Conservation (phyloP, 2,113 vertebrate genomes). For the Crotophaga sulcirostris region DNA sequence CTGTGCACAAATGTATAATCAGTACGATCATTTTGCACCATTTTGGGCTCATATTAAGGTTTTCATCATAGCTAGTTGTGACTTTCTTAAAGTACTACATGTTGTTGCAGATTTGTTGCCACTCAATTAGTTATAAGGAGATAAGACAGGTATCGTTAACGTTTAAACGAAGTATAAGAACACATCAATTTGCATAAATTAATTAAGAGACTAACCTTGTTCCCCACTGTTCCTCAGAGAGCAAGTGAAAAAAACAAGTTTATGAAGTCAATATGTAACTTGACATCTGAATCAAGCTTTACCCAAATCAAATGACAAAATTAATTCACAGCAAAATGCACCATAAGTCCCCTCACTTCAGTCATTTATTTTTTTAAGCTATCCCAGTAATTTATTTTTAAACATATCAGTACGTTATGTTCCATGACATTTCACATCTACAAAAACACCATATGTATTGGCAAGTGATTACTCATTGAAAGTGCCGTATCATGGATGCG, state of each 20-base stretch:
- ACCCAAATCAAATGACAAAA: background rate
- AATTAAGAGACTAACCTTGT: constrained; percentile 52
- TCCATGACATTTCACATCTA: constrained; percentile 70
- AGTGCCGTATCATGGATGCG: constrained; percentile 30
- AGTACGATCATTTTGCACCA: rapidly evolving
- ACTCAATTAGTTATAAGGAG: constrained; percentile 12
- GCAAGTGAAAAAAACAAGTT: background rate
- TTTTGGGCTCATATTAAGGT: background rate
- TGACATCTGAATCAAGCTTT: constrained; percentile 27
- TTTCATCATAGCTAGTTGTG: rapidly evolving
- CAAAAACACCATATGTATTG: constrained; percentile 71
- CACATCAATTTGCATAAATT: constrained; percentile 63
- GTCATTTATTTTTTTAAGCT: constrained; percentile 45
- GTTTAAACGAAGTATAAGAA: background rate
- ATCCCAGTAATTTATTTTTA: constrained; percentile 68
- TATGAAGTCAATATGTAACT: background rate
- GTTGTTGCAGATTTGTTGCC: background rate
- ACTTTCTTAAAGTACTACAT: background rate
- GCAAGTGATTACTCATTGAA: constrained; percentile 61
- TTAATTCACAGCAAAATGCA: background rate
- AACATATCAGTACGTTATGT: constrained; percentile 68
- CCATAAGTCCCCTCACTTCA: constrained; percentile 15
- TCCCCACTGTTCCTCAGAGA: constrained; percentile 1
- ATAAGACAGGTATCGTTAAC: constrained; percentile 34
- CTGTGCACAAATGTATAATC: background rate